Percentiles rank a stretch among this genome's conserved stretches.
phyloP scores from a whole-genome alignment of 2,888 invertebrate genomes.

The Cylloceria caligata region DNA sequence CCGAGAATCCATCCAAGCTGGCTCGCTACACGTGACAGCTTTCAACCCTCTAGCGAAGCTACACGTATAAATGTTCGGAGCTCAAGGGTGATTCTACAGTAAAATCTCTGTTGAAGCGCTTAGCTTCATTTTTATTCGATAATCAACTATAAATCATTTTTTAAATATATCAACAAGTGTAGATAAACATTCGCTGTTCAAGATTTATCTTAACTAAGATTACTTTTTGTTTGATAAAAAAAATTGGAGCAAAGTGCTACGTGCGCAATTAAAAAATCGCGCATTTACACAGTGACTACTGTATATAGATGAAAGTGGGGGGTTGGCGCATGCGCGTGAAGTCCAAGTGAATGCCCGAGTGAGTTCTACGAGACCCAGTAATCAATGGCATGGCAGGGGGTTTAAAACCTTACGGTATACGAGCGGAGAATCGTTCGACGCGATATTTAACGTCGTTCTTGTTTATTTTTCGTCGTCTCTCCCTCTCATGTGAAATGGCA shows the following conservation, averaged over 20 bases:
- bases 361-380: conserved; percentile 68
- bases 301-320: conserved; percentile 22
- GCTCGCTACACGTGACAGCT: conserved; percentile 32
- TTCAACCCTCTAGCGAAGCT: background rate
- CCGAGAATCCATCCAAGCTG: conserved; percentile 19
- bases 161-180: too few relatives aligned
- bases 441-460: conserved; percentile 14
- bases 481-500: conserved; percentile 8
- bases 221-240: too few relatives aligned
- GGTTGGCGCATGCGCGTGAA: conserved; percentile 67
- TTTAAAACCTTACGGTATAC: conserved; percentile 59
- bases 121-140: too few relatives aligned
- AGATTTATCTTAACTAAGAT: too few relatives aligned
- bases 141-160: too few relatives aligned
- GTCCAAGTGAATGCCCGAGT: conserved; percentile 49
- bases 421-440: conserved; percentile 37
- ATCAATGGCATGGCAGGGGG: conserved; percentile 72
- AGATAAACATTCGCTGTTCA: too few relatives aligned
- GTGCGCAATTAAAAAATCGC: too few relatives aligned
- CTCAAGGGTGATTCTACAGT: conserved; percentile 17
- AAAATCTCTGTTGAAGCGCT: too few relatives aligned
- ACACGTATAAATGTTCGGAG: background rate
- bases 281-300: too few relatives aligned
- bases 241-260: too few relatives aligned
- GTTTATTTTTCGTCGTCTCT: conserved; percentile 16